Base-by-base conservation (phyloP, 2,888 invertebrate genomes). In the Encarsia formosa region DNA sequence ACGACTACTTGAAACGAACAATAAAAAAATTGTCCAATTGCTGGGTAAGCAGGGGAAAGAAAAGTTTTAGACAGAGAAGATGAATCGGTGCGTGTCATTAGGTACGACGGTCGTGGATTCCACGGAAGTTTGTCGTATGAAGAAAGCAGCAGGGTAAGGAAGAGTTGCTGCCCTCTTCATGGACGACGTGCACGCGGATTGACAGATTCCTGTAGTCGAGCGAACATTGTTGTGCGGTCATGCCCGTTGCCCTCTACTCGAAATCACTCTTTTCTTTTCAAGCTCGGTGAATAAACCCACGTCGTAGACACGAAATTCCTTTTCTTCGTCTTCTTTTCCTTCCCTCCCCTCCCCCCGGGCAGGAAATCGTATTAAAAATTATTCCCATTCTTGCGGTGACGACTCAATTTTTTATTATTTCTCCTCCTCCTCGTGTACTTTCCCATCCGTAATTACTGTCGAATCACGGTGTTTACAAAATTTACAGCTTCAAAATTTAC, bases 31-130 rank as follows among this genome's bases (percentile, higher is more conserved):
- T 22, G 23, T n/a, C n/a, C n/a, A n/a, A n/a, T n/a, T n/a, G n/a
- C n/a, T n/a, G n/a, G n/a, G n/a, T 20, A 9, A n/a, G 23, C 24
- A 22, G 31, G 23, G 34, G 18, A 16, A 46, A 38, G 43, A 43
- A 35, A 40, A 56, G 34, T 6, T 37, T 26, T 22, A 50, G 37
- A 38, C 3, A 24, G 39, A 55, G 53, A 49, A 63, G 59, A 63
- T 59, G 65, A 68, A 62, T 59, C 64, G 67, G 69, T 68, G 72
- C 71, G 67, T 71, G 70, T 72, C 71, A 71, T 71, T 72, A 71
- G 70, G 65, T 60, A 63, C n/a, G n/a, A n/a, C n/a, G 67, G 68
- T 67, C 63, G 61, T 60, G 61, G 56, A 47, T 45, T 64, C 62
- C 63, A 67, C 67, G 70, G 71, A 68, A 69, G 66, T 63, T 18